Evolutionary conservation across 2,113 vertebrate genomes (phyloP), one percentile per base, ranked within the genome.

Genomic region (Cheilinus undulatus): DNA sequence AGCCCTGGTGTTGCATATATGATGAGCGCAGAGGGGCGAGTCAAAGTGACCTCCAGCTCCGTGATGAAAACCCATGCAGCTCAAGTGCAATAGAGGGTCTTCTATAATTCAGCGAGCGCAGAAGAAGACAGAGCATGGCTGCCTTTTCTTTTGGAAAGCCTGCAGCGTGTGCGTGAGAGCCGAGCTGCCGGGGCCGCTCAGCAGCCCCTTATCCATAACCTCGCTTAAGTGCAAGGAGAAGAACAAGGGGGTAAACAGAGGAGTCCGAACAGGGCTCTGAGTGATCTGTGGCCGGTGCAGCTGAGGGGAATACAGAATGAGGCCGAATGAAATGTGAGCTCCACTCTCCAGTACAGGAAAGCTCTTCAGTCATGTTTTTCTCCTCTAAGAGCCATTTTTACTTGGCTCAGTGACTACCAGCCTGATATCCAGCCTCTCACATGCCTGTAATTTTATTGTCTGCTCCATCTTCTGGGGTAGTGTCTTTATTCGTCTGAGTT

Each of bases 51-150:
- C 91, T 89, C 84, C 76, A 86, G 90, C 66, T 3, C 74, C 30
- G 83, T 92, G 88, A 91, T 91, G 87, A 89, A 91, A 92, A 91
- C 75, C 85, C 46, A 56, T 63, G 83, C 88, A 80, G 89, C 85
- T 80, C 48, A 28, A 79, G 80, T 87, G 91, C 86, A 91, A 92
- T 86, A 66, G 62, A 82, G 69, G 85, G 67, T 91, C 86, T 88
- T 92, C 85, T 86, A 91, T 91, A 89, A 92, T 92, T 92, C 86
- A 92, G 73, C 30, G 52, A 70, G 69, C 40, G 38, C 78, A 83
- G 83, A 79, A 83, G 83, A 86, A 90, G 88, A 88, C 75, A 67
- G 75, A 62, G 69, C 15, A 27, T 54, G 19, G 63, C 50, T 40
- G 34, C 59, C 77, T 56, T 69, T 60, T 51, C 72, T 59, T 74